Conservation (phyloP, 1,140 invertebrate species). For the Leptoteleia sp. region DNA sequence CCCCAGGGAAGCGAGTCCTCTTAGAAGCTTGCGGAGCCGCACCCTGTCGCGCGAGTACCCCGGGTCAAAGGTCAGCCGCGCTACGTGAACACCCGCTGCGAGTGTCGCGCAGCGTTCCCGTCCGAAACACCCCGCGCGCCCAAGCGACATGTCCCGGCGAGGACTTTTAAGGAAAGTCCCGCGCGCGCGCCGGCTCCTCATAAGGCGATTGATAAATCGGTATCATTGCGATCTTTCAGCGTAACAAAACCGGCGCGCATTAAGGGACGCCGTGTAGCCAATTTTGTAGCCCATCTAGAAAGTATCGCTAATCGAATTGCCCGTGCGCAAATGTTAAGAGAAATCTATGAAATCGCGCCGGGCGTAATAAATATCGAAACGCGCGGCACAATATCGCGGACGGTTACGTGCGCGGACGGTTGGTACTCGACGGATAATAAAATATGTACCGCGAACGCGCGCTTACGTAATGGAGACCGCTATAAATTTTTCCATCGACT, state of each 20-base stretch:
- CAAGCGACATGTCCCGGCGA: constrained; percentile 51
- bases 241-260: constrained; percentile 17
- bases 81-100: constrained; percentile 76
- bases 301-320: constrained; percentile 53
- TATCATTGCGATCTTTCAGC: constrained; percentile 53
- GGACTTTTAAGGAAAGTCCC: constrained; percentile 55
- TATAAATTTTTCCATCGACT: constrained; percentile 30
- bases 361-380: constrained; percentile 49
- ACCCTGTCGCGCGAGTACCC: constrained; percentile 72
- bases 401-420: constrained; percentile 34
- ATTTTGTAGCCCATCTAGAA: constrained; percentile 57
- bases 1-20: constrained; percentile 66
- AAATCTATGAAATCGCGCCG: constrained; percentile 54
- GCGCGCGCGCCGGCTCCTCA: constrained; percentile 28
- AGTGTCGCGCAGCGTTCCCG: constrained; percentile 76
- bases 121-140: constrained; percentile 64
- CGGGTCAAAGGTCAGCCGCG: constrained; percentile 72
- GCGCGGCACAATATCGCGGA: constrained; percentile 33
- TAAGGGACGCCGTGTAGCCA: constrained; percentile 35
- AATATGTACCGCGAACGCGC: constrained; percentile 41
- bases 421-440: constrained; percentile 33
- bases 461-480: constrained; percentile 47
- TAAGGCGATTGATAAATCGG: constrained; percentile 59
- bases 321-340: constrained; percentile 29
- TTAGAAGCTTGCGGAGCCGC: constrained; percentile 73